phyloP scores from a whole-genome alignment of 2,888 invertebrate species.

The Agrochola litura region DNA sequence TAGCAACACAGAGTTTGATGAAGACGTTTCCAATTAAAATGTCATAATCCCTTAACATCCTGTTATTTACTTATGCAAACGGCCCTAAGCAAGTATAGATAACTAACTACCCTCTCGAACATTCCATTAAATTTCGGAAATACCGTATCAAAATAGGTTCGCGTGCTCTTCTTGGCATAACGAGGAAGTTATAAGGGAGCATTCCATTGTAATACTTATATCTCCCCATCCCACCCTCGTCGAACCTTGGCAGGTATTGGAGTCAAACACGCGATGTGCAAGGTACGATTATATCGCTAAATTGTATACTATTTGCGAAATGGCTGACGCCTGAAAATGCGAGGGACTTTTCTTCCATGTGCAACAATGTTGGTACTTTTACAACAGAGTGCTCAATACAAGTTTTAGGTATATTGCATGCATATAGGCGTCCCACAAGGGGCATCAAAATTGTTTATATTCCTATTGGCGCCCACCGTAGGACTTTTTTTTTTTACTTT shows the following conservation, averaged over 20 bases:
- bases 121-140: conserved; percentile 16
- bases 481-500: neutral
- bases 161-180: conserved; percentile 42
- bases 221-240: conserved; percentile 38
- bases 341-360: neutral
- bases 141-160: conserved; percentile 12
- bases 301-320: conserved; percentile 45
- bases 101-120: neutral
- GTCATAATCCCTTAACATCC: neutral
- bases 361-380: conserved; percentile 1
- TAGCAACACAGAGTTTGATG: neutral
- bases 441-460: too few relatives aligned
- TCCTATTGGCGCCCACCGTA: conserved; percentile 26
- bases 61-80: neutral
- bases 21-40: neutral
- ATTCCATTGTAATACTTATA: conserved; percentile 52
- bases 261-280: conserved; percentile 58
- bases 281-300: conserved; percentile 31
- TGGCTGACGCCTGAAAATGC: conserved; percentile 4
- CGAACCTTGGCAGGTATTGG: conserved; percentile 48
- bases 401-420: neutral
- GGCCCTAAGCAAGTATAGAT: neutral
- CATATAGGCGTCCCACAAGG: neutral
- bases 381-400: neutral
- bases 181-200: conserved; percentile 46